These are phyloP conservation scores for Scaptodrosophila latifasciaeformis DNA, from an alignment of 2,888 invertebrate genomes.

Conservation along the genomic window DNA sequence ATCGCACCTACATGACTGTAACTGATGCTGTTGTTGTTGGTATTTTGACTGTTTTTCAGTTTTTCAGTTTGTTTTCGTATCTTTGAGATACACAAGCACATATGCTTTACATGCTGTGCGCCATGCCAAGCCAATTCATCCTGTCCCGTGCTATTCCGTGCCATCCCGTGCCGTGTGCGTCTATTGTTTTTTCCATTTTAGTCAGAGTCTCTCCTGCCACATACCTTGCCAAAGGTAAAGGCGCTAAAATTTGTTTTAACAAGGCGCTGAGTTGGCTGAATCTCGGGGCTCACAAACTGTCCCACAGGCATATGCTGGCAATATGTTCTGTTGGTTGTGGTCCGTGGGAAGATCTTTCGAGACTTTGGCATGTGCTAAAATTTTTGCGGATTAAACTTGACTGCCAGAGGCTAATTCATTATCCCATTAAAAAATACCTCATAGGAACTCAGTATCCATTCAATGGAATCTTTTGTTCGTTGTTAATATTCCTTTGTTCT, in stretches of 20 bases:
- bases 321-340: constrained; percentile 13
- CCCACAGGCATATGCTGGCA: constrained; percentile 11
- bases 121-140: constrained; percentile 30
- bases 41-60: constrained; percentile 29
- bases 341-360: not conserved
- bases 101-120: constrained; percentile 28
- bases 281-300: not conserved
- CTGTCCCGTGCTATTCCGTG: too few species aligned
- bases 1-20: constrained; percentile 59
- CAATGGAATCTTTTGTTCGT: too few species aligned
- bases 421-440: too few species aligned
- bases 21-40: constrained; percentile 26
- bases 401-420: not conserved
- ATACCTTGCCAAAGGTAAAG: constrained; percentile 44
- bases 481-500: too few species aligned
- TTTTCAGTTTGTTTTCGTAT: not conserved
- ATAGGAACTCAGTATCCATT: too few species aligned
- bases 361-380: constrained; percentile 7
- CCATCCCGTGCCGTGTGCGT: too few species aligned
- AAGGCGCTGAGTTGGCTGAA: constrained; percentile 39
- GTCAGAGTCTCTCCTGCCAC: constrained; percentile 18
- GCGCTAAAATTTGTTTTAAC: constrained; percentile 54
- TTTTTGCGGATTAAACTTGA: too few species aligned
- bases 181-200: constrained; percentile 18
- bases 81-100: constrained; percentile 36